Base-by-base conservation (phyloP, 2,797 vertebrate genomes). In the Microcaecilia unicolor region DNA sequence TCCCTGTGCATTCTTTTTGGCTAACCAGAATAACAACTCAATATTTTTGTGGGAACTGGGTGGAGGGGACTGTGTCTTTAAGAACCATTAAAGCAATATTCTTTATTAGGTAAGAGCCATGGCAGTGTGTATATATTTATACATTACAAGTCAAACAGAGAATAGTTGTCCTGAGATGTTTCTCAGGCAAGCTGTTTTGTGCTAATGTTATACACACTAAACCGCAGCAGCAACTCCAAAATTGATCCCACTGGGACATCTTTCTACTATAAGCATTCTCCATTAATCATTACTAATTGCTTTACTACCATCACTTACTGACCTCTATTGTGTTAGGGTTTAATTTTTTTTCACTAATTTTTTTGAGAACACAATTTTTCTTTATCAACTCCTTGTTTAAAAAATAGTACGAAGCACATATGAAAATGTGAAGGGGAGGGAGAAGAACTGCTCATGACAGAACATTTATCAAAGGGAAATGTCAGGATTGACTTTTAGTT, bases 231-330 rank as follows among this genome's bases (percentile, higher is more conserved):
- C 8, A 23, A 10, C 24, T 62, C 37, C 44, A 43, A 40, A 55
- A 66, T 37, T 36, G 44, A 55, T 52, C 42, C 37, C 48, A 37
- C n/a, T 19, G 37, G 29, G 53, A 35, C 25, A 20, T 10, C 36
- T 50, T 34, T 34, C 32, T 17, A 41, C 17, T 14, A 50, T 25
- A 24, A 34, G 40, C 28, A 24, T 11, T 1, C 12, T 7, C 9
- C 1, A 1, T 12, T 36, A 37, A 55, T 45, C 43, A 6, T 25
- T 14, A 6, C 13, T 25, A 25, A 25, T 25, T 25, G 24, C 24
- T 25, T 14, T 15, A 25, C 12, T 6, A 13, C 13, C 13, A 14
- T 24, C 9, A 6, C 24, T 9, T 9, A 13, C 13, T 14, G 9
- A 9, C 24, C 24, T 23, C 11, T 8, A 24, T 25, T 14, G 24